These are phyloP conservation scores for Torymus auratus DNA, from an alignment of 2,888 invertebrate genomes.

Conservation along the genomic window DNA sequence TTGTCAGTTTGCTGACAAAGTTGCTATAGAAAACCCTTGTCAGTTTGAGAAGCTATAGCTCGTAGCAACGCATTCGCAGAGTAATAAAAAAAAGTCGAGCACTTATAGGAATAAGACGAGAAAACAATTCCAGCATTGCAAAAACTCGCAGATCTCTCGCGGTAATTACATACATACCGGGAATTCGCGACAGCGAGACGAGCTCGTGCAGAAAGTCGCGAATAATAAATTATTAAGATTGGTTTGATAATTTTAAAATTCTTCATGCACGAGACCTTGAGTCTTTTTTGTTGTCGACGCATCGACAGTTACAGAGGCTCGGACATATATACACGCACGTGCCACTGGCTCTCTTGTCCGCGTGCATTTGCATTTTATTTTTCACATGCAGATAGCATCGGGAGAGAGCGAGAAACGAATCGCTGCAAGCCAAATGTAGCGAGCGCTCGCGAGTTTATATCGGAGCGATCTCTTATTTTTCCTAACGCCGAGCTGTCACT, in stretches of 20 bases:
- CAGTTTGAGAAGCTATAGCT: no score
- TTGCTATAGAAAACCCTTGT: no score
- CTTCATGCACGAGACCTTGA: slow-evolving; percentile 26
- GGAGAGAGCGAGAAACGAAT: neutral
- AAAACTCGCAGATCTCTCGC: slow-evolving; percentile 2
- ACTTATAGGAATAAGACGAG: neutral
- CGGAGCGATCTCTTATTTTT: slow-evolving; percentile 45
- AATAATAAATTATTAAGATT: slow-evolving; percentile 51
- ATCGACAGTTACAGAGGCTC: slow-evolving; percentile 3
- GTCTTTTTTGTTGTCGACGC: slow-evolving; percentile 9
- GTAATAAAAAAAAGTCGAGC: slow-evolving; percentile 29
- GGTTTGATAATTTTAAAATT: slow-evolving; percentile 46
- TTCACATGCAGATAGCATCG: slow-evolving; percentile 36
- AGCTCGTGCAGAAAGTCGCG: slow-evolving; percentile 9
- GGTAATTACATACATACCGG: slow-evolving; percentile 35
- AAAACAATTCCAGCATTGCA: neutral
- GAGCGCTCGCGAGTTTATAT: slow-evolving; percentile 28
- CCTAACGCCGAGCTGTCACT: slow-evolving; percentile 43
- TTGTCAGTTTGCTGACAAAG: no score
- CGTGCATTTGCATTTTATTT: slow-evolving; percentile 52
- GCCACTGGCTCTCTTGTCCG: neutral
- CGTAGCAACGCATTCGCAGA: no score
- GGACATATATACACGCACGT: neutral
- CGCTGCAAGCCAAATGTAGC: slow-evolving; percentile 28
- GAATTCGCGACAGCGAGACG: neutral